A percentile compares a stretch with the other conserved stretches of the same genome.
Evolutionary conservation across 2,888 invertebrate species (phyloP).

Genomic region (Phoenoteleia sp.): DNA sequence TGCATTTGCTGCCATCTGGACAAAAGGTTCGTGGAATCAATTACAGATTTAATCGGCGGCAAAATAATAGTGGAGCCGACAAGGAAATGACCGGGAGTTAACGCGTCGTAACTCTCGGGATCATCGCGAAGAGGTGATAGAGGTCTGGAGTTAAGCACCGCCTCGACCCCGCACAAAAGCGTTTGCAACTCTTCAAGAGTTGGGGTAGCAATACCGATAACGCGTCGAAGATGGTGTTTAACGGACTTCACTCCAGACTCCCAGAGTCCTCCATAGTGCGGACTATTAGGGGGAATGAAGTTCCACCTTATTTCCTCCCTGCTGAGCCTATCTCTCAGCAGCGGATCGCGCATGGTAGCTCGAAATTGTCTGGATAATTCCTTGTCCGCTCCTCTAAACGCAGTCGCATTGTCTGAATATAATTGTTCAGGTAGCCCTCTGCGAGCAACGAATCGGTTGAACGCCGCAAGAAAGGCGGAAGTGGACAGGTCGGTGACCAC

Average conservation of each 20-base stretch:
- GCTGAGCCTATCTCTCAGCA: no score
- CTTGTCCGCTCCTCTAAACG: neutral
- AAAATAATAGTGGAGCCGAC: neutral
- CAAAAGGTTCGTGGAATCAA: no score
- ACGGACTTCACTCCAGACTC: neutral
- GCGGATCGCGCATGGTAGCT: no score
- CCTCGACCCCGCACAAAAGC: constrained; percentile 13
- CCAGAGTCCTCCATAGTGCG: neutral
- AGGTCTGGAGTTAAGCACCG: constrained; percentile 1
- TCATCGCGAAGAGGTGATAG: constrained; percentile 4
- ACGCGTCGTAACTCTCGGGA: neutral
- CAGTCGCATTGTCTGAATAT: constrained; percentile 1
- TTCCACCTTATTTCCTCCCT: no score
- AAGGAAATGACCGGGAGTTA: constrained; percentile 17
- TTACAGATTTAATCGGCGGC: no score
- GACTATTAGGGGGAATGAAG: neutral
- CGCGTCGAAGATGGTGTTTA: neutral
- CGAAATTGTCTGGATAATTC: no score
- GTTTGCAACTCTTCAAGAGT: no score
- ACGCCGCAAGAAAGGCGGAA: neutral
- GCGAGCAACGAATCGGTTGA: neutral
- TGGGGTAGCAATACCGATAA: no score
- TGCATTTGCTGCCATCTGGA: no score
- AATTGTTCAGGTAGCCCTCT: neutral
- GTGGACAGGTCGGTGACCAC: neutral